Base-by-base conservation (phyloP, 2,888 invertebrate genomes). In the Dyspetes luteomarginatus region DNA sequence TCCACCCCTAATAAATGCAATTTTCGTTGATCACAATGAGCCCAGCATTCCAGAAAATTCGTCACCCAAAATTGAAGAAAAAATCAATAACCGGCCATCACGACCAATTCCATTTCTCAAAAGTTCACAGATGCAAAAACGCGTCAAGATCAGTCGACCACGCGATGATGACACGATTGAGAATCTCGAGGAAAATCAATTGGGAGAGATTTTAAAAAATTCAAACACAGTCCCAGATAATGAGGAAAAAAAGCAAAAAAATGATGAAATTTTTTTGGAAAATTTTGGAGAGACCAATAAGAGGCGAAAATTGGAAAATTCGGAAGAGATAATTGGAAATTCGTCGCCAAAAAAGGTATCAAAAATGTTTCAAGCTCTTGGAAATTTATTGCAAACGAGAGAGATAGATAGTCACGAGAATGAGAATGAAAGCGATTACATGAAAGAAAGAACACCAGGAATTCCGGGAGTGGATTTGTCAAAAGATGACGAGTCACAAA, bases 101-200 rank as follows among this genome's bases (percentile, higher is more conserved):
- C 52, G 52, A 30, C 12, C 50, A 0, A 52, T 81, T 48, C 58
- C 69, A 2, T 74, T 78, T 50, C 30, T 81, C 30, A 77, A 81
- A 36, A 58, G 78, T 19, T 50, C 74, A 1, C 64, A 52, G 26
- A 73, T 78, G 58, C 64, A 74, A 24, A 56, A 73, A n/a, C 45
- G 58, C 24, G 19, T n/a, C n/a, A 68, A 74, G 28, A 30, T 22
- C 2, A 26, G 19, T 9, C 24, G 45, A 43, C 22, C 43, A 2
- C 15, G 24, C 5, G 68, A 73, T 4, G 64, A 58, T 1, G 36
- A 77, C 0, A 45, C 2, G 7, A 19, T 43, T 28, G 72, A 72
- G 4, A 41, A 17, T 2, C 4, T 28, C 26, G 17, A 9, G 19
- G 56, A 36, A 65, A 56, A 30, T 4, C 30, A 3, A 48, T n/a